A percentile compares a stretch with the other conserved stretches of the same genome.
Conservation (phyloP, 2,888 invertebrate genomes). For the Eilema depressum region DNA sequence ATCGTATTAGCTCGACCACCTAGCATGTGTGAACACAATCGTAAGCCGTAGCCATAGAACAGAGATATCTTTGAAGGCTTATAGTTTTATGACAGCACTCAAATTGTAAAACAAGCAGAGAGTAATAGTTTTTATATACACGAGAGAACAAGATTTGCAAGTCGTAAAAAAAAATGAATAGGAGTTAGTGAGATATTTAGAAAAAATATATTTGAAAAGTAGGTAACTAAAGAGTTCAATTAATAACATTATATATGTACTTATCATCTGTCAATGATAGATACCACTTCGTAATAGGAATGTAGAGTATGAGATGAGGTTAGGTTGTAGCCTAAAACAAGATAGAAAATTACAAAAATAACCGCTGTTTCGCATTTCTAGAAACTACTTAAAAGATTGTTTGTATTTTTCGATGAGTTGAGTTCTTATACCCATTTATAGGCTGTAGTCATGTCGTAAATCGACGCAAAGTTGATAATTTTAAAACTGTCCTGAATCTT, state of each 20-base stretch:
- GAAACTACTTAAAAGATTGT: too few relatives aligned
- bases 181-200: not conserved
- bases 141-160: not conserved
- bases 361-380: too few relatives aligned
- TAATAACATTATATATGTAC: not conserved
- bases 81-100: not conserved
- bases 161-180: not conserved
- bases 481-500: not conserved
- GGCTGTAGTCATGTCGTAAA: too few relatives aligned
- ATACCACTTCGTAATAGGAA: not conserved
- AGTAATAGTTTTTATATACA: not conserved
- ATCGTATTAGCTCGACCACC: constrained; percentile 3
- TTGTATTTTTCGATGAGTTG: too few relatives aligned
- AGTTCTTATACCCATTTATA: too few relatives aligned
- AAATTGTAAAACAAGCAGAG: not conserved
- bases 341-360: too few relatives aligned
- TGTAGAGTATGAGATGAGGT: too few relatives aligned
- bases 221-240: not conserved
- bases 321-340: too few relatives aligned
- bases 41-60: not conserved
- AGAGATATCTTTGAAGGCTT: not conserved
- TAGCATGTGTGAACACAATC: not conserved
- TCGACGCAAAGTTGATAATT: too few relatives aligned
- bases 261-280: not conserved
- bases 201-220: not conserved